A percentile compares a stretch with the other conserved stretches of the same genome.
These are phyloP conservation scores for Brachionus manjavacas DNA, from an alignment of 1,140 invertebrate genomes.

Conservation along the genomic window DNA sequence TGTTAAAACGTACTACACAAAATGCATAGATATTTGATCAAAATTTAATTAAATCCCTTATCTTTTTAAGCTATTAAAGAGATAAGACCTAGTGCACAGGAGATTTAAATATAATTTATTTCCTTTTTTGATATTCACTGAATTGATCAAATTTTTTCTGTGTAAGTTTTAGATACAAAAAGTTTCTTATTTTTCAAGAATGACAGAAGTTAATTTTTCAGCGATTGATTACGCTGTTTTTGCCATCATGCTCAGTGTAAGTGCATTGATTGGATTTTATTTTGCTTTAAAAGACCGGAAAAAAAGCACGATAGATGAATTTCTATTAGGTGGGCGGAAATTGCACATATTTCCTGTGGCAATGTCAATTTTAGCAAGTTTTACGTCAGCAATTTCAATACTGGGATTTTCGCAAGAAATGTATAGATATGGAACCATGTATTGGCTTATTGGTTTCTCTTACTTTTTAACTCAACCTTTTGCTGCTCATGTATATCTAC, in stretches of 20 bases:
- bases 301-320: background rate
- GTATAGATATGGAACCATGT: constrained; percentile 50
- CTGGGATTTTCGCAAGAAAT: constrained; percentile 54
- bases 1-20: no score
- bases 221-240: constrained; percentile 16
- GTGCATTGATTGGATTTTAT: constrained; percentile 29
- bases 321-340: constrained; percentile 35
- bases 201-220: background rate
- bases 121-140: no score
- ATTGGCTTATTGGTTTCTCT: constrained; percentile 42
- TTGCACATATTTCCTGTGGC: constrained; percentile 50
- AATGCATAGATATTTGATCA: no score
- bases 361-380: constrained; percentile 55
- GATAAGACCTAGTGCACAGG: no score
- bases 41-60: no score
- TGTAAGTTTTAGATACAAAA: no score
- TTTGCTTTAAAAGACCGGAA: constrained; percentile 33
- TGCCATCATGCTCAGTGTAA: background rate
- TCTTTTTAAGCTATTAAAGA: no score
- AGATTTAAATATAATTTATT: no score
- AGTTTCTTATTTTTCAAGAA: no score
- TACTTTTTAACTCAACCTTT: constrained; percentile 48
- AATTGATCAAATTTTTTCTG: no score
- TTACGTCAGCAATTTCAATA: constrained; percentile 57
- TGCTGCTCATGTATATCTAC: constrained; percentile 49